phyloP scores from a whole-genome alignment of 2,888 invertebrate genomes.

The Acleris sparsana region DNA sequence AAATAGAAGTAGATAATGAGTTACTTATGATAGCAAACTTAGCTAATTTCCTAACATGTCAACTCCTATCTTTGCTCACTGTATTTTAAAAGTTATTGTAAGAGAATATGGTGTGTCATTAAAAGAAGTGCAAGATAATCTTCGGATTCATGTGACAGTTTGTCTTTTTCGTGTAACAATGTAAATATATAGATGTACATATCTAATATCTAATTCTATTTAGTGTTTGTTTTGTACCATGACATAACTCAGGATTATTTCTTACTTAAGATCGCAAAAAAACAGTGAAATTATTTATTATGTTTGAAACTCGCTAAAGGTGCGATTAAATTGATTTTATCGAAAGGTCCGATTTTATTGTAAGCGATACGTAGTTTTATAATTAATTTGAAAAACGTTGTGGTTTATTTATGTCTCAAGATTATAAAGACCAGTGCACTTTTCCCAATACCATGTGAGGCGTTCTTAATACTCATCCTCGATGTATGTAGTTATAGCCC shows the following conservation, averaged over 20 bases:
- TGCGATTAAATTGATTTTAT: no score
- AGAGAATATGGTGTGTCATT: background rate
- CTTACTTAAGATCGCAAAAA: background rate
- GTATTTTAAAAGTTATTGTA: background rate
- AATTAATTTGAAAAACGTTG: no score
- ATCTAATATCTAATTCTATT: constrained; percentile 19
- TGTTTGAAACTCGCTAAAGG: background rate
- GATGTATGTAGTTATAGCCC: no score
- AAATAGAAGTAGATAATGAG: no score
- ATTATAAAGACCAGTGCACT: no score
- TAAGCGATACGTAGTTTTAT: no score
- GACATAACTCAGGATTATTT: background rate
- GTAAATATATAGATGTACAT: constrained; percentile 33
- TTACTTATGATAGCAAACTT: background rate
- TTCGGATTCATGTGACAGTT: background rate
- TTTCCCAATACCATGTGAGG: no score
- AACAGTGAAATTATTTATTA: background rate
- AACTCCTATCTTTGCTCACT: constrained; percentile 2
- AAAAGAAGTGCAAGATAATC: background rate
- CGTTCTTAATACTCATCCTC: no score
- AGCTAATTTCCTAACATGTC: background rate
- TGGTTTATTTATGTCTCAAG: no score
- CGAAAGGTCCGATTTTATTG: no score
- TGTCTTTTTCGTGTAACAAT: constrained; percentile 7
- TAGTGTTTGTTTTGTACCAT: constrained; percentile 12